Evolutionary conservation across 2,797 vertebrate genomes (phyloP).

Genomic region (Pseudocheirus occidentalis): DNA sequence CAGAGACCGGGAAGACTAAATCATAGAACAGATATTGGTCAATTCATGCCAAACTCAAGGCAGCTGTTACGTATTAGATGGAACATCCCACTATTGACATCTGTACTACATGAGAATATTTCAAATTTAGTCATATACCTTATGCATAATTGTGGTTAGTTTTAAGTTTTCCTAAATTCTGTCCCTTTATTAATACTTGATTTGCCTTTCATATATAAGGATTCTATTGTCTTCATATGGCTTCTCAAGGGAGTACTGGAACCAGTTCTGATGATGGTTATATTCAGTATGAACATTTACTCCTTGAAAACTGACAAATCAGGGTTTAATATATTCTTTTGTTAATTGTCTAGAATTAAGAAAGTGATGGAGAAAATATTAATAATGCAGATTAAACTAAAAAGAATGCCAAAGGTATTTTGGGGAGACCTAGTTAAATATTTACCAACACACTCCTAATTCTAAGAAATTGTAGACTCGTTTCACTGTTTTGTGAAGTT

Average conservation of each 20-base stretch:
- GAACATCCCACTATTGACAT: neutral
- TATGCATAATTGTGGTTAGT: neutral
- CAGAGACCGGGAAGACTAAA: neutral
- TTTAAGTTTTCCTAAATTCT: neutral
- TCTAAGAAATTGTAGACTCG: neutral
- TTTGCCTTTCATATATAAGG: neutral
- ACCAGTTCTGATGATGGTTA: neutral
- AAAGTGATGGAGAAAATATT: neutral
- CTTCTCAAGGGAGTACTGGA: neutral
- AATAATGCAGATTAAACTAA: neutral
- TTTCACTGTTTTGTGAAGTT: neutral
- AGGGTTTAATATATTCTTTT: neutral
- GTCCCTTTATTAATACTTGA: neutral
- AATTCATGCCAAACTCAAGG: neutral
- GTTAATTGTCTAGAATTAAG: neutral
- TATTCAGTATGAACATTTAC: neutral
- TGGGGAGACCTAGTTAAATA: neutral
- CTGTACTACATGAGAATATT: neutral
- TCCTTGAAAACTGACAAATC: neutral
- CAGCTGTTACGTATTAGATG: neutral
- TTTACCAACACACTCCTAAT: neutral
- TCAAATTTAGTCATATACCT: neutral
- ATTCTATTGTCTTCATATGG: neutral
- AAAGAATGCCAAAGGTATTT: neutral
- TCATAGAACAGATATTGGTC: neutral